Base-by-base conservation (phyloP, 1,140 invertebrate species). In the Trissolcus basalis region DNA sequence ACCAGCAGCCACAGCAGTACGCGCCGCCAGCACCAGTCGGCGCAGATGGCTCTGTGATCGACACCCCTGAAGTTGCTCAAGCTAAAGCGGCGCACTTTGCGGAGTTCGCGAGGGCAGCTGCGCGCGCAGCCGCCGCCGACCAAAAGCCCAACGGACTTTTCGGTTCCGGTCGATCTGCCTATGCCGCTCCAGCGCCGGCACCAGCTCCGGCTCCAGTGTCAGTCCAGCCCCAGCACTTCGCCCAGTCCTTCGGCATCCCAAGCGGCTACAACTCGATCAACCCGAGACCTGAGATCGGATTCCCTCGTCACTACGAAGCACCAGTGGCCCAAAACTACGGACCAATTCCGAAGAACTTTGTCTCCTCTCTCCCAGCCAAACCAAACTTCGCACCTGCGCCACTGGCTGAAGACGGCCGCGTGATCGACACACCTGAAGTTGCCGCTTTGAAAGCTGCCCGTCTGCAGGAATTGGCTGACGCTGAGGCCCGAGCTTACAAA, bases 391-490 rank as follows among this genome's bases (percentile, higher is more conserved):
- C 83, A 1, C 91, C 91, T 16, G 91, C 91, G 16, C 91, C 91
- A 0, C 85, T 92, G 6, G 91, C 90, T 14, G 90, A 91, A 35
- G 90, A 91, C 76, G 89, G 88, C 0, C 88, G 86, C 33, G 86
- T 90, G 13, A 82, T 91, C 12, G 92, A 93, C 85, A 92, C 91
- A 6, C 91, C 91, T 43, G 91, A 89, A 81, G 89, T 89, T 73
- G 91, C 91, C 8, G 90, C 90, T 8, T 87, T 90, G 19, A 89
- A 90, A 61, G 85, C 87, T 13, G 83, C 82, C 16, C 78, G 87
- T 45, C 59, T 88, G 7, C 80, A 82, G 8, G 87, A 89, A 59
- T 78, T 88, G 5, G 87, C 87, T 16, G 87, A 87, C 9, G 85
- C 86, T 45, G 88, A 88, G 70, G 87, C 89, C 1, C 86, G 89